Base-by-base conservation (phyloP, 2,797 vertebrate genomes). In the Naso thynnoides region DNA sequence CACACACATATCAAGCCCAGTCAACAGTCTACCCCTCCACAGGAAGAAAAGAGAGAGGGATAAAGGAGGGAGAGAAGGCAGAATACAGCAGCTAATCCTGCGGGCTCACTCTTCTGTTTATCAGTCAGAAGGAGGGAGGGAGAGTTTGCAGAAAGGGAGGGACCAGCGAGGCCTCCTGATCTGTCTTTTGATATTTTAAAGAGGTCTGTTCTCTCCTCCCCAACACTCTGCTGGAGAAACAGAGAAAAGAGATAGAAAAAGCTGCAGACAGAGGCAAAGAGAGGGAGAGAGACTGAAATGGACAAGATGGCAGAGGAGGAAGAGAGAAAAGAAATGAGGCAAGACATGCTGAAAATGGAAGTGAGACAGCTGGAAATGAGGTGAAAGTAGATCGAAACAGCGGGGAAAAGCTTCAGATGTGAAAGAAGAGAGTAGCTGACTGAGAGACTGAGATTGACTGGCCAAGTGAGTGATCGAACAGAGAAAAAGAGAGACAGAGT, bases 161-260 rank as follows among this genome's bases (percentile, higher is more conserved):
- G 86, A 83, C 83, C 82, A 78, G 76, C 50, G 67, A 83, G 91
- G 88, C 90, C 89, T 94, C 93, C 88, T 90, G 86, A 91, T 93
- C 88, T 88, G 85, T 89, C 90, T 94, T 94, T 95, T 95, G 88
- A 95, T 94, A 95, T 94, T 94, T 93, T 92, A 94, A 95, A 95
- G 91, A 93, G 91, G 88, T 82, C 90, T 87, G 90, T 93, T 92
- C 87, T 92, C 91, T 93, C 92, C 90, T 93, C 89, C 91, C 81
- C 75, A 88, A 82, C 88, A 82, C 85, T 87, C 69, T 84, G 70
- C 68, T 52, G 58, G 21, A 79, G 76, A 84, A 78, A 82, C 59
- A 49, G 70, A 78, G 72, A 85, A 74, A 59, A 82, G 66, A 83
- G 81, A 84, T 70, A 68, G 79, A 83, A 79, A 82, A 71, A 58